Percentiles rank a stretch among this genome's conserved stretches.
Evolutionary conservation across 2,888 invertebrate genomes (phyloP).

Genomic region (Tenthredo livida): DNA sequence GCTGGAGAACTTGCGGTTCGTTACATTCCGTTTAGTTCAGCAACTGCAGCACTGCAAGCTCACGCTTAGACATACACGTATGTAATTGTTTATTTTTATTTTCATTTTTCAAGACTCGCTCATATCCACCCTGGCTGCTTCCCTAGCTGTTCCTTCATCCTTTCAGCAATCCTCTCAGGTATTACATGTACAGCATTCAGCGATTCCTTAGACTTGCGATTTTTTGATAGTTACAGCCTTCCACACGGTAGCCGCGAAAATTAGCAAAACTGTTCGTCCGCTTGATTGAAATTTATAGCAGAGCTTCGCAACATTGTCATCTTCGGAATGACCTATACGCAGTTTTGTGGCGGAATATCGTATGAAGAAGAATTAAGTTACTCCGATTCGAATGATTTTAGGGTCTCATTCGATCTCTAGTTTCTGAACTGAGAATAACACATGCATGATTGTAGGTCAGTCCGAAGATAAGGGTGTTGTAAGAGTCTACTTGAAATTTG

Average conservation of each 20-base stretch:
- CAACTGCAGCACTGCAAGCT: background rate
- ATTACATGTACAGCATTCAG: background rate
- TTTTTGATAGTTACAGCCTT: background rate
- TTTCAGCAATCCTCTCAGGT: background rate
- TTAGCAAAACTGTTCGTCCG: background rate
- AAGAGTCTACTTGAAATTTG: background rate
- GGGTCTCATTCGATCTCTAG: background rate
- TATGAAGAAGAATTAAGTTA: background rate
- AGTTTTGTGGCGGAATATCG: background rate
- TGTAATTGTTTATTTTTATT: background rate
- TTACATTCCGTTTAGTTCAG: conserved; percentile 4
- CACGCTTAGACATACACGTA: background rate
- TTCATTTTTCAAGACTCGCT: background rate
- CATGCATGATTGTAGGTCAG: background rate
- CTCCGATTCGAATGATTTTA: background rate
- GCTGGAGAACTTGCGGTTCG: conserved; percentile 6
- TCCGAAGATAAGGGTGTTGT: background rate
- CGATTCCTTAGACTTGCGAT: background rate
- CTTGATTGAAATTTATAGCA: background rate
- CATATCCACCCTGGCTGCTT: background rate
- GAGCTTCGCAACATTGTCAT: background rate
- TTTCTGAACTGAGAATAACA: background rate
- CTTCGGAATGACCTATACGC: background rate
- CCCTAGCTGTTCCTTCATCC: background rate
- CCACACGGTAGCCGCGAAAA: background rate